phyloP scores from a whole-genome alignment of 1,140 invertebrate species.

The Bemisia tabaci region DNA sequence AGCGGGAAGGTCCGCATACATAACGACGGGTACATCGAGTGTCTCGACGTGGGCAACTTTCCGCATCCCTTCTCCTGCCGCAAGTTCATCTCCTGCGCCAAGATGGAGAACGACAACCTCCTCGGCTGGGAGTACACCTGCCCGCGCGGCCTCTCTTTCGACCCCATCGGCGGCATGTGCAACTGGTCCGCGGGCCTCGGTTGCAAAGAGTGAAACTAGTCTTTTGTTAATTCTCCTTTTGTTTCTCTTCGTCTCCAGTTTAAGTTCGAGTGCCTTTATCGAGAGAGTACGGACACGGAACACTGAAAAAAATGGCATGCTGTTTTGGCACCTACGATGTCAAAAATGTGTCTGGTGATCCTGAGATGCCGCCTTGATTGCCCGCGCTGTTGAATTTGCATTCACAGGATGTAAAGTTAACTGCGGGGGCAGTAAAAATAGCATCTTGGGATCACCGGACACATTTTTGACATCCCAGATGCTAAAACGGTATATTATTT shows the following conservation, averaged over 20 bases:
- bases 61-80: slow-evolving; percentile 74
- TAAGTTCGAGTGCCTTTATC: too few species aligned
- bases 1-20: slow-evolving; percentile 41
- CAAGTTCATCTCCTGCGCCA: slow-evolving; percentile 76
- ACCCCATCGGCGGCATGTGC: slow-evolving; percentile 76
- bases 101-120: slow-evolving; percentile 57
- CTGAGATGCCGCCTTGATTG: too few species aligned
- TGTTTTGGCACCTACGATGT: too few species aligned
- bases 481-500: too few species aligned
- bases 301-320: too few species aligned
- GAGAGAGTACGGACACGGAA: too few species aligned
- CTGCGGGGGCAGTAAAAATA: too few species aligned
- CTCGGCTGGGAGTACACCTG: slow-evolving; percentile 77
- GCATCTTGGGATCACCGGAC: too few species aligned
- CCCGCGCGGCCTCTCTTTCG: slow-evolving; percentile 65
- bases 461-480: too few species aligned
- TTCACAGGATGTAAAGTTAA: too few species aligned
- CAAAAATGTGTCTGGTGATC: too few species aligned
- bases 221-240: not conserved
- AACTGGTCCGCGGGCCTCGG: slow-evolving; percentile 69
- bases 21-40: slow-evolving; percentile 51
- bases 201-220: slow-evolving; percentile 37
- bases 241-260: not conserved
- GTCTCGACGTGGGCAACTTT: slow-evolving; percentile 74
- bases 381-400: too few species aligned